A percentile compares a stretch with the other conserved stretches of the same genome.
These are phyloP conservation scores for Phenacoccus solenopsis DNA, from an alignment of 1,140 invertebrate species.

Conservation along the genomic window DNA sequence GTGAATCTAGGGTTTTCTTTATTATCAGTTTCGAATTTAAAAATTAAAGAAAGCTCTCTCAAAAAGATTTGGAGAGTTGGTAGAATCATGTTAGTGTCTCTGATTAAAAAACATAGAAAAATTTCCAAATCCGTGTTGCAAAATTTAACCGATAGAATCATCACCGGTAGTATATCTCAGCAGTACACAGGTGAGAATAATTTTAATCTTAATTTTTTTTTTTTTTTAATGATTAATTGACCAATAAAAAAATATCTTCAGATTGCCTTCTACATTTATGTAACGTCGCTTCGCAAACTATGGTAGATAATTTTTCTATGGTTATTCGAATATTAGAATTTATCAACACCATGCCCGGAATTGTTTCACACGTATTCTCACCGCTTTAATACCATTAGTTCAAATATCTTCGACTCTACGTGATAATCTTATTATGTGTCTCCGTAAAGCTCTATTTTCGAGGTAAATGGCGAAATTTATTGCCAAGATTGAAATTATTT, in stretches of 20 bases:
- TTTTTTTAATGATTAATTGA: background rate
- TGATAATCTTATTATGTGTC: constrained; percentile 40
- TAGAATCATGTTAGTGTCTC: constrained; percentile 37
- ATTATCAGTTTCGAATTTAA: constrained; percentile 33
- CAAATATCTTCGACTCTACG: constrained; percentile 35
- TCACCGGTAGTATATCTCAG: constrained; percentile 32
- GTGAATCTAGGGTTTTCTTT: constrained; percentile 40
- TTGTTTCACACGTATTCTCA: constrained; percentile 35
- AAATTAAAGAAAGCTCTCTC: constrained; percentile 29
- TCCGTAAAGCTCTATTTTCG: constrained; percentile 42
- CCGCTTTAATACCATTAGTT: constrained; percentile 39
- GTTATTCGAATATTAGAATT: constrained; percentile 38
- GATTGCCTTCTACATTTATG: constrained; percentile 41
- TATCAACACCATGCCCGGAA: constrained; percentile 35
- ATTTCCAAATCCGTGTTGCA: constrained; percentile 36
- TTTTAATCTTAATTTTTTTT: background rate
- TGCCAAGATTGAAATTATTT: constrained; percentile 10
- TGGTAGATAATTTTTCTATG: constrained; percentile 36
- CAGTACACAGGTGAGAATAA: constrained; percentile 39
- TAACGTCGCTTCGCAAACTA: constrained; percentile 34
- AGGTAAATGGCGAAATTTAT: constrained; percentile 32
- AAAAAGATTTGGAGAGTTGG: constrained; percentile 37
- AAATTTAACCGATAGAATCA: constrained; percentile 37
- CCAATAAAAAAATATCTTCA: constrained; percentile 27
- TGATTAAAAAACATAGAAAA: constrained; percentile 37